These are phyloP conservation scores for Parauchenoglanis punctatus DNA, from an alignment of 2,797 vertebrate genomes.

Conservation along the genomic window DNA sequence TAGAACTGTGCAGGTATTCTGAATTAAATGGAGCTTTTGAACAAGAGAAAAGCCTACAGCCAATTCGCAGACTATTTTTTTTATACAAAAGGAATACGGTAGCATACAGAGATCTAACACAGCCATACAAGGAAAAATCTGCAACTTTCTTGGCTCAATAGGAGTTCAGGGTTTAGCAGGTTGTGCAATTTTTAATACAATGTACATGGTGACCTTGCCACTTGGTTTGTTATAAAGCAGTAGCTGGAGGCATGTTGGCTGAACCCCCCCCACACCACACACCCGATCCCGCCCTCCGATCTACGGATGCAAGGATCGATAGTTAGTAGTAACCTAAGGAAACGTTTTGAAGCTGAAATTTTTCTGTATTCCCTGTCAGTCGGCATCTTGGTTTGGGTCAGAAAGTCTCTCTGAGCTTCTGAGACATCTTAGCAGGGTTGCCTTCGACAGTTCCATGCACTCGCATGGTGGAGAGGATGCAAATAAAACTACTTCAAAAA, in stretches of 20 bases:
- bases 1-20: constrained; percentile 35
- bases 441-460: background rate
- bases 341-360: constrained; percentile 9
- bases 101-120: constrained; percentile 26
- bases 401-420: background rate
- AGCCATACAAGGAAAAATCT: constrained; percentile 5
- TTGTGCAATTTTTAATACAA: background rate
- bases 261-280: background rate
- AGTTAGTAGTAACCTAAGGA: background rate
- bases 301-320: constrained; percentile 19
- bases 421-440: background rate
- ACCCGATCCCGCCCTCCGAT: background rate
- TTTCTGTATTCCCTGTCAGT: background rate
- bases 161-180: background rate
- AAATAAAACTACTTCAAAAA: constrained; percentile 25
- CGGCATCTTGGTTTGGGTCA: background rate
- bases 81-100: constrained; percentile 18
- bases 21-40: constrained; percentile 38
- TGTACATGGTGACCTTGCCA: constrained; percentile 22
- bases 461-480: background rate
- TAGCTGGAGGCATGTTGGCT: constrained; percentile 9
- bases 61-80: constrained; percentile 25
- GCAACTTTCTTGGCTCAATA: background rate
- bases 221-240: constrained; percentile 20
- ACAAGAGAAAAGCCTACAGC: constrained; percentile 17